These are phyloP conservation scores for Conus ventricosus DNA, from an alignment of 1,140 invertebrate species.

Conservation along the genomic window DNA sequence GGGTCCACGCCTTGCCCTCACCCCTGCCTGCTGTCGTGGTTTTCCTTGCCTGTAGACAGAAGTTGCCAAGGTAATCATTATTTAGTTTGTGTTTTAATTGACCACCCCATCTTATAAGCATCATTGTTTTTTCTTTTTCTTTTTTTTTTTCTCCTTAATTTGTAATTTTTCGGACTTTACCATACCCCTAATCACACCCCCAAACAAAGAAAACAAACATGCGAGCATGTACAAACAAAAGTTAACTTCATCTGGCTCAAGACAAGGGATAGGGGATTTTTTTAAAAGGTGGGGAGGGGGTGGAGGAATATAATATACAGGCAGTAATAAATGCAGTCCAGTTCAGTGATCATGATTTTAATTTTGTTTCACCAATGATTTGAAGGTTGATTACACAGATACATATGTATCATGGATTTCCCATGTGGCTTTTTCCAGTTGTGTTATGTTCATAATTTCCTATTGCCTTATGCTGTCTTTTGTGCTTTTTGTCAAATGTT, in stretches of 20 bases:
- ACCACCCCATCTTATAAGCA: not conserved
- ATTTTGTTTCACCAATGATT: not conserved
- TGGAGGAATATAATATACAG: not conserved
- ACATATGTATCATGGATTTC: too few relatives aligned
- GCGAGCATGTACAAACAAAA: too few relatives aligned
- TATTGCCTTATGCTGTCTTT: constrained; percentile 3
- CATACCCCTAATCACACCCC: too few relatives aligned
- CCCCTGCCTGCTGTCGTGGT: constrained; percentile 26
- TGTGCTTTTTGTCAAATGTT: constrained; percentile 26
- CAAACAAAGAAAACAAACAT: too few relatives aligned
- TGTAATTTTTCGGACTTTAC: too few relatives aligned
- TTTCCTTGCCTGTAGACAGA: constrained; percentile 37
- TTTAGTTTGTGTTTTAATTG: constrained; percentile 18
- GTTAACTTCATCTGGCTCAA: too few relatives aligned
- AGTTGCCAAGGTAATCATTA: constrained; percentile 33
- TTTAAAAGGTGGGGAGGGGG: too few relatives aligned
- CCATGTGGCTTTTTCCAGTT: not conserved
- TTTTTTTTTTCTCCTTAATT: not conserved
- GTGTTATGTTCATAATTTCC: not conserved
- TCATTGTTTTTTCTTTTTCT: not conserved
- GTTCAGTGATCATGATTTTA: not conserved
- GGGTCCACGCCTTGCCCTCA: constrained; percentile 21
- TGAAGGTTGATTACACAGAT: too few relatives aligned
- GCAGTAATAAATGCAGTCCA: not conserved
- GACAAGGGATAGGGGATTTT: not conserved